phyloP scores from a whole-genome alignment of 1,140 invertebrate genomes.

The Aphis gossypii region DNA sequence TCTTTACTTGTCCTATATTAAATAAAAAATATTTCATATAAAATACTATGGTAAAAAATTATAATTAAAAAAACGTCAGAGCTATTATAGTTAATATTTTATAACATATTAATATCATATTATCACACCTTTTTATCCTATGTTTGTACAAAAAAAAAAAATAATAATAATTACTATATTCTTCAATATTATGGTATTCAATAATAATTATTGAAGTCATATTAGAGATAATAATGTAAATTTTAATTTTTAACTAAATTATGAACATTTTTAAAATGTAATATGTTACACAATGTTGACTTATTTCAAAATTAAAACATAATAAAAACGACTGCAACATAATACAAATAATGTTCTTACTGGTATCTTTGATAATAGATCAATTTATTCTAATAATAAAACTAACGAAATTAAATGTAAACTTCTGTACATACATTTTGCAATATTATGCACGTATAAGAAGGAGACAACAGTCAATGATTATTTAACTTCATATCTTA shows the following conservation, averaged over 20 bases:
- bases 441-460: not conserved
- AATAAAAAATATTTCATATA: not conserved
- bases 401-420: not conserved
- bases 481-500: not conserved
- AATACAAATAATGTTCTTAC: not conserved
- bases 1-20: not conserved
- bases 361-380: not conserved
- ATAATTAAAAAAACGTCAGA: not conserved
- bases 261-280: not conserved
- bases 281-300: not conserved
- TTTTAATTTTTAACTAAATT: not conserved
- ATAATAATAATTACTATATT: not conserved
- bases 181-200: not conserved
- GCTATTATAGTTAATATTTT: not conserved
- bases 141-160: not conserved
- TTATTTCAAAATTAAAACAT: not conserved
- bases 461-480: not conserved
- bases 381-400: not conserved
- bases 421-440: not conserved
- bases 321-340: not conserved
- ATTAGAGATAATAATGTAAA: too few species aligned
- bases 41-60: not conserved
- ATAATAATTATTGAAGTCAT: not conserved
- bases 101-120: not conserved
- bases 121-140: too few species aligned